Evolutionary conservation across 2,797 vertebrate species (phyloP), one percentile per base, ranked within the genome.

Genomic region (Sebastes steindachneri): DNA sequence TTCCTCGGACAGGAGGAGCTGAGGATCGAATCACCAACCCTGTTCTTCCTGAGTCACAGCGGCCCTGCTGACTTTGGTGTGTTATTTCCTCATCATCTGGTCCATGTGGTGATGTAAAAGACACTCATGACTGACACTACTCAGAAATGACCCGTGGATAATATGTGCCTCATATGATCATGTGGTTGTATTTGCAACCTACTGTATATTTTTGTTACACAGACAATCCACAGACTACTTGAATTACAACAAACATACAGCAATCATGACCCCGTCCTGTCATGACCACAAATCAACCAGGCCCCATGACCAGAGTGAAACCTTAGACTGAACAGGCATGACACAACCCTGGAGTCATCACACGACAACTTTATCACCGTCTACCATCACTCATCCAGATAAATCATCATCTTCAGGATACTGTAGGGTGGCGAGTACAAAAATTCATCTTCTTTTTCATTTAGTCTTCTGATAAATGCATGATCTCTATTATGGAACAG

Each of bases 221-320:
- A 1, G 6, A 28, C 59, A 37, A 51, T 69, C 71, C 33, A 68
- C 35, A 64, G 28, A 37, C 69, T 17, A 60, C 78, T 82, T 68
- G 9, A 14, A 75, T 77, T 73, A 73, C 82, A 77, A 26, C 15
- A 58, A 64, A 77, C 54, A 62, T 7, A 68, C 11, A 41, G 11
- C 11, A 59, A 63, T 45, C 60, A 35, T 54, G 58, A 84, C 75
- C 79, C 41, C 1, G 8, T 75, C 23, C 26, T 26, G 57, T 79
- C 64, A 72, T 45, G 65, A 78, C 21, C 31, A 63, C 66, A 54
- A 73, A 63, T 82, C 62, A 81, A n/a, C 33, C 51, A n/a, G 41
- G 21, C 23, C 60, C 28, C 5, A 3, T 79, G 67, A 74, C 75
- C 73, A 15, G 17, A 62, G 53, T 58, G 48, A 86, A 86, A 82